These are phyloP conservation scores for Ammodytes marinus DNA, from an alignment of 2,113 vertebrate species.

Conservation along the genomic window DNA sequence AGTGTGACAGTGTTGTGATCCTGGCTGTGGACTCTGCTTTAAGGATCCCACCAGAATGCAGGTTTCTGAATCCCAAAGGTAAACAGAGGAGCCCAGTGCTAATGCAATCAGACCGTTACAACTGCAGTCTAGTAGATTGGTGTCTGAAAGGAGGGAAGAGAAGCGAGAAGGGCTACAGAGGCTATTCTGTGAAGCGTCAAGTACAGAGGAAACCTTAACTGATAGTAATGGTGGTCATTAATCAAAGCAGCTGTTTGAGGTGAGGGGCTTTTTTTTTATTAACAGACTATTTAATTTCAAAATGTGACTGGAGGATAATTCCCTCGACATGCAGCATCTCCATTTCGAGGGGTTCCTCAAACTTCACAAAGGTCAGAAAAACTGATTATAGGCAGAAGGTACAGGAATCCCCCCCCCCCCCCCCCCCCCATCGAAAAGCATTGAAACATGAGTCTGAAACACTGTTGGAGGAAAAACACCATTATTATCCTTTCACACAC, in stretches of 20 bases:
- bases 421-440: background rate
- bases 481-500: background rate
- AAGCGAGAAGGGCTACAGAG: conserved; percentile 7
- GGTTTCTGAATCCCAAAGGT: conserved; percentile 82
- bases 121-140: conserved; percentile 86
- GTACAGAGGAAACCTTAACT: background rate
- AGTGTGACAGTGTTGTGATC: background rate
- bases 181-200: background rate
- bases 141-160: conserved; percentile 78
- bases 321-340: too few species aligned
- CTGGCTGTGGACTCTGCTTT: conserved; percentile 51
- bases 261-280: background rate
- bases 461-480: background rate
- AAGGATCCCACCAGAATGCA: conserved; percentile 62
- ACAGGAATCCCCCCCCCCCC: background rate
- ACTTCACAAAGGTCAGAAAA: background rate
- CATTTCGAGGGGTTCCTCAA: too few species aligned
- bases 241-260: background rate
- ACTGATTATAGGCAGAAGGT: background rate
- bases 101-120: conserved; percentile 81
- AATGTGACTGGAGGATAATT: too few species aligned
- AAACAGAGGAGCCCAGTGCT: conserved; percentile 80
- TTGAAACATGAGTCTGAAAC: background rate
- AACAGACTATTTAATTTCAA: too few species aligned
- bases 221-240: background rate